Percentiles rank a stretch among this genome's conserved stretches.
phyloP scores from a whole-genome alignment of 2,888 invertebrate species.

The Philereme transversata region DNA sequence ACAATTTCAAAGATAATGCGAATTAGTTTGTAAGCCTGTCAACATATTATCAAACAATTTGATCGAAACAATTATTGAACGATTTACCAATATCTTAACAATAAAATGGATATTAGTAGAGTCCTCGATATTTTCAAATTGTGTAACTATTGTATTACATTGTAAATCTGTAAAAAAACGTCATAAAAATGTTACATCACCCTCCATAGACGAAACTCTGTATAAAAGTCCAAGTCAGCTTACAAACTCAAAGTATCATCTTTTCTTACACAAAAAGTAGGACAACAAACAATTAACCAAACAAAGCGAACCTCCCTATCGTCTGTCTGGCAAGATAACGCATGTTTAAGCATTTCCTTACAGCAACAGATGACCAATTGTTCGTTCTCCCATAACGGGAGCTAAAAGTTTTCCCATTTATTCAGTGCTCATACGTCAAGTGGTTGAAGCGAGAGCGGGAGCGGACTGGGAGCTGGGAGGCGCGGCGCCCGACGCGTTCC shows the following conservation, averaged over 20 bases:
- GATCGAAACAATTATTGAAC: no score
- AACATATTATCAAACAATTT: no score
- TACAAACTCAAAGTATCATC: constrained; percentile 11
- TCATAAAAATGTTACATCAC: background rate
- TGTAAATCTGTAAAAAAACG: no score
- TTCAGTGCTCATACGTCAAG: constrained; percentile 80
- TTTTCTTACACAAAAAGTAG: constrained; percentile 26
- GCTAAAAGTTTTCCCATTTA: constrained; percentile 83
- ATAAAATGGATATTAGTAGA: no score
- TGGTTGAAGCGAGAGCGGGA: constrained; percentile 44
- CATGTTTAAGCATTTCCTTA: constrained; percentile 66
- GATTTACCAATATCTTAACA: no score
- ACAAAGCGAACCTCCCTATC: constrained; percentile 50
- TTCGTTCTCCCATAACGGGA: constrained; percentile 75
- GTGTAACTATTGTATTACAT: no score
- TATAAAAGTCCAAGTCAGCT: constrained; percentile 25
- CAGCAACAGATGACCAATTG: constrained; percentile 81
- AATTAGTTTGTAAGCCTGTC: no score
- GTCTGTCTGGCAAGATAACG: constrained; percentile 64
- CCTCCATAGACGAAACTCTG: background rate
- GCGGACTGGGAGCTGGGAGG: constrained; percentile 33
- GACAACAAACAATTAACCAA: constrained; percentile 49
- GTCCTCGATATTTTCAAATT: no score
- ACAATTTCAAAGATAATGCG: no score
- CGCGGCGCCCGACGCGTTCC: constrained; percentile 71